Evolutionary conservation across 2,888 invertebrate genomes (phyloP).

Genomic region (Parnassius mnemosyne): DNA sequence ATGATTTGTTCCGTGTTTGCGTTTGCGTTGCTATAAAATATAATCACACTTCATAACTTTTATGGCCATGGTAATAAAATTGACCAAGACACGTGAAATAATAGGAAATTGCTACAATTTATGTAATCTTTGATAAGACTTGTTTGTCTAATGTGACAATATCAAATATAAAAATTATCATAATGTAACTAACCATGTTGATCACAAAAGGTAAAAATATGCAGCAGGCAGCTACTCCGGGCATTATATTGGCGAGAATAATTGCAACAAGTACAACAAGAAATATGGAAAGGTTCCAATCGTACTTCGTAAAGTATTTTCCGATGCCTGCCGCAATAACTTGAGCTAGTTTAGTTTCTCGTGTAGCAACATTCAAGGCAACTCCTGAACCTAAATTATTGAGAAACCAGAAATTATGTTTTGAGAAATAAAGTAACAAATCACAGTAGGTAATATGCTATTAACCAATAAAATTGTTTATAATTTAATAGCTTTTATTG

Average conservation of each 20-base stretch:
- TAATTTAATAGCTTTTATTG: too few species aligned
- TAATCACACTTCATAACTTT: too few species aligned
- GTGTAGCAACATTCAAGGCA: conserved; percentile 35
- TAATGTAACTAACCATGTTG: conserved; percentile 42
- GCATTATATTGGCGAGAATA: conserved; percentile 45
- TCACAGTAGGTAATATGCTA: too few species aligned
- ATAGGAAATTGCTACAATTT: too few species aligned
- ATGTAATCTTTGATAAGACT: too few species aligned
- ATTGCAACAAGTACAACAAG: conserved; percentile 40
- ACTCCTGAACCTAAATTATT: conserved; percentile 29
- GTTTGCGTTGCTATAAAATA: too few species aligned
- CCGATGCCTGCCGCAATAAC: conserved; percentile 31
- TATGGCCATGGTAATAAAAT: too few species aligned
- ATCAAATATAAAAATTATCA: neutral
- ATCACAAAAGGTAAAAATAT: conserved; percentile 48
- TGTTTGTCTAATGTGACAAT: neutral
- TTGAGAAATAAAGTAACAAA: neutral
- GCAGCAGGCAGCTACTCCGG: conserved; percentile 43
- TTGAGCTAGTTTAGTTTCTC: conserved; percentile 27
- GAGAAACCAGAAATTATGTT: neutral
- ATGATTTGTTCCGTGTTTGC: too few species aligned
- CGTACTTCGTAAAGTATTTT: conserved; percentile 30
- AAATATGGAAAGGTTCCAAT: conserved; percentile 38
- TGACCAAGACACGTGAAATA: too few species aligned
- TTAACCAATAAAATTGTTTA: too few species aligned